A percentile compares a stretch with the other conserved stretches of the same genome.
phyloP scores from a whole-genome alignment of 2,888 invertebrate species.

The Drosophila antonietae region DNA sequence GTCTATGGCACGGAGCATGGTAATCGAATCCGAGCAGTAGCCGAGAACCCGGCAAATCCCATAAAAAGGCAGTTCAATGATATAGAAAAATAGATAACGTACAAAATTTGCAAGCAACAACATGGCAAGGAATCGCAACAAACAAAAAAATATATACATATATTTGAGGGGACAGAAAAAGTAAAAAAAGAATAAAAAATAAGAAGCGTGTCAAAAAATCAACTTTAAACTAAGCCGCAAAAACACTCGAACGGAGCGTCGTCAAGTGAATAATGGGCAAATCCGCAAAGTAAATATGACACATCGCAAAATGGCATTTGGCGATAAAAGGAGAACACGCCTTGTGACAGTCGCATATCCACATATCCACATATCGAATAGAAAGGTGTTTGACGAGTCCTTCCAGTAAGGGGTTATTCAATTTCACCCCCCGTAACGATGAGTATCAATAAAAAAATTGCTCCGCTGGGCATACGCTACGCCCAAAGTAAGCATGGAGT shows the following conservation, averaged over 20 bases:
- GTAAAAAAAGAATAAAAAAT: conserved; percentile 19
- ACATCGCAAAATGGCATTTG: conserved; percentile 77
- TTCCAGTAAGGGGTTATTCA: conserved; percentile 55
- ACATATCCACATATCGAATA: conserved; percentile 19
- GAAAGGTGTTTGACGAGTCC: conserved; percentile 70
- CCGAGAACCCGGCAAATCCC: conserved; percentile 56
- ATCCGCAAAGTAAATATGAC: conserved; percentile 79
- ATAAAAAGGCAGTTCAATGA: conserved; percentile 77
- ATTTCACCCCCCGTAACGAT: conserved; percentile 35
- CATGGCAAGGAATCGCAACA: conserved; percentile 28
- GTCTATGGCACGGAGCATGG: not conserved
- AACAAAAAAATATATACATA: not conserved
- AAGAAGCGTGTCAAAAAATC: conserved; percentile 66
- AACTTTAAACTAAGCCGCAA: conserved; percentile 76
- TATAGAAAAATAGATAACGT: conserved; percentile 73
- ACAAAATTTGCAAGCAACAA: conserved; percentile 65
- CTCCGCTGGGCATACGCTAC: conserved; percentile 71
- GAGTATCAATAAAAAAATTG: conserved; percentile 77
- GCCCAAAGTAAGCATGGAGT: conserved; percentile 45
- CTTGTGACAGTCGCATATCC: conserved; percentile 56
- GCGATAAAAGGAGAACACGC: conserved; percentile 62
- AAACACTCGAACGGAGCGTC: conserved; percentile 66
- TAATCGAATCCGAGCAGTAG: conserved; percentile 34
- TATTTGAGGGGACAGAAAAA: conserved; percentile 4
- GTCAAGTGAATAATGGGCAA: conserved; percentile 79